Percentiles rank a stretch among this genome's conserved stretches.
phyloP scores from a whole-genome alignment of 1,140 invertebrate species.

The Tenebrio molitor region DNA sequence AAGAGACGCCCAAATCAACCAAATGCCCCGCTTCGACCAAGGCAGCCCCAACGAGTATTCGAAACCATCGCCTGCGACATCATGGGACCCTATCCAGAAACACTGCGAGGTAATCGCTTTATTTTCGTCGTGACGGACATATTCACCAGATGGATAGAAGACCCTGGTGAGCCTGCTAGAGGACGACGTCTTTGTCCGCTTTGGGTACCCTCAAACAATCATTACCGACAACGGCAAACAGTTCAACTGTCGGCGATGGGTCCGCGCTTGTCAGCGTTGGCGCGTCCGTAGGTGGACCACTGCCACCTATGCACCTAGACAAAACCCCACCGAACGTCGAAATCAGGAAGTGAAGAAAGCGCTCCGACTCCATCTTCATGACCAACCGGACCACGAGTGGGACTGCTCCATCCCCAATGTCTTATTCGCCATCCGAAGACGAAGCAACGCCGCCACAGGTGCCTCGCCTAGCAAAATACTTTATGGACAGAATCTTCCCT shows the following conservation, averaged over 20 bases:
- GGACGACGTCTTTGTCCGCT: background rate
- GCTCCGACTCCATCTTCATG: background rate
- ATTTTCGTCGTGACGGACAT: slow-evolving; percentile 2
- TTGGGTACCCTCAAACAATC: background rate
- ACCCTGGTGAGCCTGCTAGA: background rate
- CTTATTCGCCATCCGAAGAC: background rate
- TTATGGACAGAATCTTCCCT: background rate
- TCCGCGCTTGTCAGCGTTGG: background rate
- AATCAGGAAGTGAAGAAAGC: background rate
- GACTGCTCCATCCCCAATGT: background rate
- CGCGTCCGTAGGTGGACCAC: background rate
- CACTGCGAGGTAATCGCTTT: background rate
- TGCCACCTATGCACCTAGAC: background rate
- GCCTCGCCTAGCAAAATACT: background rate
- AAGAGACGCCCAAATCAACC: background rate
- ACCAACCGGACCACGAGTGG: background rate
- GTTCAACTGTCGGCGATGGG: background rate
- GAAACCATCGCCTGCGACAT: background rate
- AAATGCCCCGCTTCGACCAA: background rate
- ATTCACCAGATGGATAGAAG: background rate
- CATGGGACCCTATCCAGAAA: slow-evolving; percentile 20
- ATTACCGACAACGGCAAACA: background rate
- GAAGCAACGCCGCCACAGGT: background rate
- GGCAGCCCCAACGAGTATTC: background rate
- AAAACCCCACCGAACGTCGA: background rate